Conservation (phyloP, 2,113 vertebrate genomes). For the Micronycteris hirsuta region DNA sequence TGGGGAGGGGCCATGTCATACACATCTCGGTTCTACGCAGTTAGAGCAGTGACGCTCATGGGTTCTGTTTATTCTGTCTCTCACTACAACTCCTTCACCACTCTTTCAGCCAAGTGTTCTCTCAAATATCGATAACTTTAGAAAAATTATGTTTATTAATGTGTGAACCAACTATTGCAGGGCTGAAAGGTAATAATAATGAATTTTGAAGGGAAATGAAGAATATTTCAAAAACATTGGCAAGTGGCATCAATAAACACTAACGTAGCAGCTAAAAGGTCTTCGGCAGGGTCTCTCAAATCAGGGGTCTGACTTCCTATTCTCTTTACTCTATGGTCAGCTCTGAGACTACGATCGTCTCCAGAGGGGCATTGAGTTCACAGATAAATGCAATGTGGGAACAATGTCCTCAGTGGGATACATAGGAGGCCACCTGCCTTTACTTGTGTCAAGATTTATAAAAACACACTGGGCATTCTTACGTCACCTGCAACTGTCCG, state of each 20-base stretch:
- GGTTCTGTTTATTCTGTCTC: not conserved
- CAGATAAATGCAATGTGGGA: not conserved
- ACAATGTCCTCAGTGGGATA: not conserved
- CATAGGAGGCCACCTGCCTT: not conserved
- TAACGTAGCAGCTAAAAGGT: not conserved
- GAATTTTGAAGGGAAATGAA: not conserved
- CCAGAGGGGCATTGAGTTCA: not conserved
- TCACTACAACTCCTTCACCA: not conserved
- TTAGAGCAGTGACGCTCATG: not conserved
- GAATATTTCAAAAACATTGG: not conserved
- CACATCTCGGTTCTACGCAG: not conserved
- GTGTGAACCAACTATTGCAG: not conserved
- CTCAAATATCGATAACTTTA: not conserved
- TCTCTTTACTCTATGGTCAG: not conserved
- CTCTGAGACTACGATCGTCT: not conserved
- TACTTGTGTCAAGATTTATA: not conserved
- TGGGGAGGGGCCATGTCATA: not conserved
- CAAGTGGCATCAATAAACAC: not conserved
- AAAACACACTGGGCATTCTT: not conserved
- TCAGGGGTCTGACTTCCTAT: not conserved
- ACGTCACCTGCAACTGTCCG: not conserved
- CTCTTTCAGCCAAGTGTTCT: not conserved
- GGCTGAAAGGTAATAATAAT: not conserved
- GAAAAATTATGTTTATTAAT: not conserved
- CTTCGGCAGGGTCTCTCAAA: not conserved